Base-by-base conservation (phyloP, 2,888 invertebrate genomes). In the Saturnia pavonia region DNA sequence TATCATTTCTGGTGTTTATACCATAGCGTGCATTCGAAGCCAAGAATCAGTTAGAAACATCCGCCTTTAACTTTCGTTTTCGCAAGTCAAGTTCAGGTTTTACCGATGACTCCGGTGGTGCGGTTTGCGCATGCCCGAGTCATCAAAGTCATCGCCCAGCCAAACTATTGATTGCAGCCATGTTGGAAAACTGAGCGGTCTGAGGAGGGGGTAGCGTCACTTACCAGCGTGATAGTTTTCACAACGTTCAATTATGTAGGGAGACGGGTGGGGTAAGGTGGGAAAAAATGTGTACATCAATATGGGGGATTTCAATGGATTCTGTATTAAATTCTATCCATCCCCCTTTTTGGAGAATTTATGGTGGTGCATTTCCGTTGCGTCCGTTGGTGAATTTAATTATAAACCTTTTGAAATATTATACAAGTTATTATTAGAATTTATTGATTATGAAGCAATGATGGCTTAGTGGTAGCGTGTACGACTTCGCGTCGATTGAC, bases 71-170 rank as follows among this genome's bases (percentile, higher is more conserved):
- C 94, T 93, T 93, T 93, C 94, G 88, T 92, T 94, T 93, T 92
- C 94, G 90, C 80, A 92, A 93, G 92, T 92, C 94, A 94, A 94
- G 93, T 94, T 93, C 93, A 93, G 91, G 84, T 90, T 91, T 91
- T 91, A 87, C 84, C 90, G 90, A 91, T 91, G 92, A 92, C 84
- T 91, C 85, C 79, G 74, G 74, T 72, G 82, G n/a, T 78, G 72
- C 70, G 74, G 75, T 82, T 68, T 85, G 91, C 94, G 94, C 92
- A 91, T 92, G 92, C 85, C 85, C 86, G 82, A 92, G 87, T 94
- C 94, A 94, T 92, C 94, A 88, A 92, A 93, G 91, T 94, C 93
- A 94, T 94, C 90, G 94, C 92, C 92, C 92, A 91, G 91, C 90
- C 89, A 87, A 90, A 90, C 90, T 94, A 94, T 94, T 92, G 94